Evolutionary conservation across 2,113 vertebrate genomes (phyloP), one percentile per base, ranked within the genome.

Genomic region (Harpagus bidentatus): DNA sequence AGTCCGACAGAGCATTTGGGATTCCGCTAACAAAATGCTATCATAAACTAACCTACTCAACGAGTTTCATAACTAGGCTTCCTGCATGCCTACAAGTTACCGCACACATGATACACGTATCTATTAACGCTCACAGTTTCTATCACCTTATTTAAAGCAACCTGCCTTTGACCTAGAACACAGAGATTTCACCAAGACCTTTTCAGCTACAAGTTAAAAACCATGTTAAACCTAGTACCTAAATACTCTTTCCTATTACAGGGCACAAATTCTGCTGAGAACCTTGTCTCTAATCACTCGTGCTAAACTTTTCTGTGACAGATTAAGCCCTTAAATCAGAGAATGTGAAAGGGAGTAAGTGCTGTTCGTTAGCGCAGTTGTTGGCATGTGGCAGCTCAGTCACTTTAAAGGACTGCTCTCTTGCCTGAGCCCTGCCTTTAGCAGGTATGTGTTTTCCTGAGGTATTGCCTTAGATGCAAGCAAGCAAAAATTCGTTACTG

Each of bases 61-160:
- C 32, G 63, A 74, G 38, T 36, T 11, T 29, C 22, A 1, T 36
- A 59, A 38, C 26, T 19, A 59, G 28, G 21, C 45, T 83, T 63
- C 8, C 36, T 47, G 31, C 38, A 22, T 26, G 26, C 26, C 82
- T 58, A 29, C 48, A 47, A 48, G 42, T 29, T 48, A 43, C 38
- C 1, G 3, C 42, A 56, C n/a, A 62, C 7, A n/a, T 1, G 4
- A 9, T 23, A 26, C 23, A 42, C 0, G 1, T 45, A 36, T 8
- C 6, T 58, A 34, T 34, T 87, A 56, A 74, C 11, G 19, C 26
- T 48, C 34, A 45, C 20, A 40, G 15, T 63, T 62, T 52, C 38
- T 53, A 12, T 56, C 55, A 47, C 9, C 13, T 55, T 81, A 77
- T 42, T 59, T 85, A 28, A 70, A 69, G 52, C 29, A 79, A 45